A percentile compares a stretch with the other conserved stretches of the same genome.
Evolutionary conservation across 1,140 invertebrate genomes (phyloP).

Genomic region (Achroia grisella): DNA sequence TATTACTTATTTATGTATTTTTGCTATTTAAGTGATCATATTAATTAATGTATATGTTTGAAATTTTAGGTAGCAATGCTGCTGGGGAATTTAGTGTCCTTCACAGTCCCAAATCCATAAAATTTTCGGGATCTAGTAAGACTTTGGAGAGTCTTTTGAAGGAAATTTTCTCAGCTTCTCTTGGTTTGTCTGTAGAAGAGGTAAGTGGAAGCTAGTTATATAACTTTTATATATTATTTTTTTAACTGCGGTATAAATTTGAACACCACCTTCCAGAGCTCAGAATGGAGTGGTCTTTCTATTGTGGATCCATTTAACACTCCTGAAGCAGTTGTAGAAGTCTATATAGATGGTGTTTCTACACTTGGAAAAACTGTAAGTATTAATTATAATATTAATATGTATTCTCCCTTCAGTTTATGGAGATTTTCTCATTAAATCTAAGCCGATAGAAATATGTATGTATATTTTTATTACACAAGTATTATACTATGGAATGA

Average conservation of each 20-base stretch:
- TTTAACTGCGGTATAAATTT: neutral
- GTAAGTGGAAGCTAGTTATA: too few species aligned
- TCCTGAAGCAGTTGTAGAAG: constrained; percentile 83
- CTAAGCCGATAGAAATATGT: too few species aligned
- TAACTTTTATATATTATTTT: constrained; percentile 7
- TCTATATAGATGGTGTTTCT: constrained; percentile 82
- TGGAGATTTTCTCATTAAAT: too few species aligned
- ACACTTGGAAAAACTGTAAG: constrained; percentile 63
- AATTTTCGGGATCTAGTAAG: constrained; percentile 76
- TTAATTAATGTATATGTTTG: constrained; percentile 12
- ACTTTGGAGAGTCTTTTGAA: constrained; percentile 75
- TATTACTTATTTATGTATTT: neutral
- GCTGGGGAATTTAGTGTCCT: constrained; percentile 80
- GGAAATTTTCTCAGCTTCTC: constrained; percentile 81
- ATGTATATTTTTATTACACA: too few species aligned
- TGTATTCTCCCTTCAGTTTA: too few species aligned
- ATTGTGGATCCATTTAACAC: constrained; percentile 84
- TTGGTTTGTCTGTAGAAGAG: constrained; percentile 79
- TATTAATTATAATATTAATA: constrained; percentile 13
- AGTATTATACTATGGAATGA: too few species aligned
- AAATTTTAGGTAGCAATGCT: constrained; percentile 74
- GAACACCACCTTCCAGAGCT: constrained; percentile 68
- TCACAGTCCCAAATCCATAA: constrained; percentile 78
- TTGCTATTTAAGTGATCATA: neutral
- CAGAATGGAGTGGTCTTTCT: constrained; percentile 81